Conservation (phyloP, 1,140 invertebrate species). For the Ctenoplectra terminalis region DNA sequence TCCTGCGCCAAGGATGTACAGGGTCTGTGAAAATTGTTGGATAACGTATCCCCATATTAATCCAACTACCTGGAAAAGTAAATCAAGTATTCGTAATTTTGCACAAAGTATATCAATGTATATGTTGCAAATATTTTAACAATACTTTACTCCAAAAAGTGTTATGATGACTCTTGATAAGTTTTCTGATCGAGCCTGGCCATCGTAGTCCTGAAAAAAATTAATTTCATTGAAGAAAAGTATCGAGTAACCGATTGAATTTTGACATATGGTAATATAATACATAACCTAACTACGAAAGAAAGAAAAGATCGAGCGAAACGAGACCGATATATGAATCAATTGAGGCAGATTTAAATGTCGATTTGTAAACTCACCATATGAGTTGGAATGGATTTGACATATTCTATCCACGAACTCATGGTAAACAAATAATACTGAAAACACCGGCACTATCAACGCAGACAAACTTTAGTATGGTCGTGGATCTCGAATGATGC, state of each 20-base stretch:
- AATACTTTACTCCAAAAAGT: conserved; percentile 88
- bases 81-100: not conserved
- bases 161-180: conserved; percentile 94
- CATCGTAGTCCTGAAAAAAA: conserved; percentile 91
- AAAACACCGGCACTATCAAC: not conserved
- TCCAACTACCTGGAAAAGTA: conserved; percentile 88
- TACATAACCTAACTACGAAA: no score
- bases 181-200: conserved; percentile 94
- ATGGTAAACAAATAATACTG: conserved; percentile 58
- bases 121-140: not conserved
- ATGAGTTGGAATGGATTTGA: conserved; percentile 84
- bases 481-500: no score
- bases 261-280: not conserved
- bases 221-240: not conserved
- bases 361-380: conserved; percentile 81
- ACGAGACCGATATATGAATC: no score
- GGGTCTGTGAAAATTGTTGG: conserved; percentile 97
- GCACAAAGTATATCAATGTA: not conserved
- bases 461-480: not conserved
- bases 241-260: not conserved
- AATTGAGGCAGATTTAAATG: not conserved
- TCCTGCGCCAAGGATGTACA: conserved; percentile 95
- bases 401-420: conserved; percentile 73
- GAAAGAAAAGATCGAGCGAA: no score
- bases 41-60: conserved; percentile 96